Evolutionary conservation across 1,140 invertebrate genomes (phyloP), one percentile per base, ranked within the genome.

Genomic region (Sinella curviseta): DNA sequence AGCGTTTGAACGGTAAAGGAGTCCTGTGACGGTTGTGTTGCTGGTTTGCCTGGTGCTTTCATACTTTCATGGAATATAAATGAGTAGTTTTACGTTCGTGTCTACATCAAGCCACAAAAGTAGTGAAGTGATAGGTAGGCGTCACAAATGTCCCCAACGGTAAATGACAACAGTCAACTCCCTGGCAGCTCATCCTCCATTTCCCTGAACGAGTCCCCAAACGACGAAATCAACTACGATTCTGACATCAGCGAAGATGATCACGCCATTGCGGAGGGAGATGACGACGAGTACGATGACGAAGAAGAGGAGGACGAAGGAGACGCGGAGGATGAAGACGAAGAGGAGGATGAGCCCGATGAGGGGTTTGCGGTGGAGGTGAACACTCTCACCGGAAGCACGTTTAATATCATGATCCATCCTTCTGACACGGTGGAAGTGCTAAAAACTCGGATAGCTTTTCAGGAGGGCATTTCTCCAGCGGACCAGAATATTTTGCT

Each of bases 401-500:
- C 26, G 34, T 79, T 79, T 28, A 73, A 57, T 74, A 48, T 79
- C 1, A 74, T 65, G 57, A 73, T 74, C 26, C 57, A 79, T 65
- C 73, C 74, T 12, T 60, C 55, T 28, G 78, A 80, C 30, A 80
- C 74, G 0, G 75, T 80, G 57, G 78, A 80, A 70, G 60, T 80
- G 28, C 30, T 80, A 24, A 80, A 80, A 77, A 75, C 78, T 17
- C 12, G 75, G 48, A 80, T 80, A 36, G 74, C 78, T 31, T 76
- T 80, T 65, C 78, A 80, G 39, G 78, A 80, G 75, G 78, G 78
- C 70, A 70, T 70, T 31, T 70, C 65, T 33, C 65, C 65, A 70
- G 65, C 65, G 14, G 65, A 70, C 31, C 65, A 70, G 31, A 70
- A 70, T 70, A 24, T 70, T 30, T 30, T 70, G 2, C 26, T 70